Conservation (phyloP, 2,888 invertebrate genomes). For the Lycaena phlaeas region DNA sequence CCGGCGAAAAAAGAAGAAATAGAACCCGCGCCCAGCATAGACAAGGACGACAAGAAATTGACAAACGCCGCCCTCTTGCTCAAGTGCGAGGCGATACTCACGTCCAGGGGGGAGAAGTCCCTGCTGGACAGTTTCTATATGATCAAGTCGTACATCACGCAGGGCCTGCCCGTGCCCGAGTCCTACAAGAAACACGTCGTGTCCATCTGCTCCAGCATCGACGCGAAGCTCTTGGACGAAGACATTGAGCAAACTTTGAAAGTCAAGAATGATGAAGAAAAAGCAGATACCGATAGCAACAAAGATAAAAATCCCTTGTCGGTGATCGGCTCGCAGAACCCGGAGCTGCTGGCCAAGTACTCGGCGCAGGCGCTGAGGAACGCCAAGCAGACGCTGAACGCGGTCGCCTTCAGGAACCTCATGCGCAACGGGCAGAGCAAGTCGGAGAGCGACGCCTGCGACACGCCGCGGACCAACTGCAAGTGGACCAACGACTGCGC, state of each 20-base stretch:
- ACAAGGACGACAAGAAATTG: conserved; percentile 27
- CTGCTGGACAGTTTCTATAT: conserved; percentile 55
- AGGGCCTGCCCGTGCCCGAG: conserved; percentile 53
- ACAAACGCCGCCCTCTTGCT: conserved; percentile 46
- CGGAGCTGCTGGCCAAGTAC: conserved; percentile 51
- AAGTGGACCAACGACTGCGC: conserved; percentile 59
- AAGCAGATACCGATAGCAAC: conserved; percentile 22
- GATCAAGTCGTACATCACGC: conserved; percentile 53
- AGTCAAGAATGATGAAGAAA: conserved; percentile 20
- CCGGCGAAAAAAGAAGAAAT: conserved; percentile 24
- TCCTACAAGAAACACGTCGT: conserved; percentile 55
- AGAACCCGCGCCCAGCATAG: conserved; percentile 17
- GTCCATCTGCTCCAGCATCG: conserved; percentile 53
- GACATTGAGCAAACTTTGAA: conserved; percentile 39
- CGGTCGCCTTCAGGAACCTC: conserved; percentile 51
- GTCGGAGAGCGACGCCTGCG: conserved; percentile 52
- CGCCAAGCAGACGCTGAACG: conserved; percentile 53
- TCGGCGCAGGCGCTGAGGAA: conserved; percentile 53
- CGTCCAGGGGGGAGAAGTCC: conserved; percentile 49
- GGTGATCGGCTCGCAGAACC: conserved; percentile 36
- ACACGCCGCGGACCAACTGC: conserved; percentile 49
- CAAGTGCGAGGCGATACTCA: conserved; percentile 53
- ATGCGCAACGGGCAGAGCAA: conserved; percentile 46
- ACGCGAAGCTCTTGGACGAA: conserved; percentile 48
- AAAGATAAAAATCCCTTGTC: conserved; percentile 23